A percentile compares a stretch with the other conserved stretches of the same genome.
phyloP scores from a whole-genome alignment of 2,888 invertebrate genomes.

The Xylota segnis region DNA sequence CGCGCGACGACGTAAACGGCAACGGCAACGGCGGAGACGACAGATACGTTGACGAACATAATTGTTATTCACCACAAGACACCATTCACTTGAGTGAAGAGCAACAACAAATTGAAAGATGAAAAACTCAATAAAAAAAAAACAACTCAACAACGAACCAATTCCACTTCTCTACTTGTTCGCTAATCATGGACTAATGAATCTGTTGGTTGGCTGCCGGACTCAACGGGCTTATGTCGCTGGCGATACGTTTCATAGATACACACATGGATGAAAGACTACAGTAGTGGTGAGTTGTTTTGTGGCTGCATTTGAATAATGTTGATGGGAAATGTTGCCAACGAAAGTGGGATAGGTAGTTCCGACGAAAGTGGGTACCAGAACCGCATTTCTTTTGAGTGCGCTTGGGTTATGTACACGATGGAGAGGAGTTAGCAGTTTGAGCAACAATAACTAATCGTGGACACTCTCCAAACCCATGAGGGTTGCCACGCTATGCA shows the following conservation, averaged over 20 bases:
- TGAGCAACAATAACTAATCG: background rate
- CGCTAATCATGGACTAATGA: constrained; percentile 75
- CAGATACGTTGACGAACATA: constrained; percentile 63
- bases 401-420: constrained; percentile 5
- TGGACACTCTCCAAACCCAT: background rate
- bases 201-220: constrained; percentile 41
- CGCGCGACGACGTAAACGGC: constrained; percentile 73
- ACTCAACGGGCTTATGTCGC: constrained; percentile 53
- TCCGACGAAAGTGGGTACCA: background rate
- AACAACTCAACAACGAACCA: constrained; percentile 49
- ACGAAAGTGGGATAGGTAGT: no score
- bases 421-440: background rate
- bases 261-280: constrained; percentile 2
- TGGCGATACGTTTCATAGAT: constrained; percentile 48
- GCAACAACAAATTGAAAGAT: constrained; percentile 41
- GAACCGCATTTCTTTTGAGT: constrained; percentile 6
- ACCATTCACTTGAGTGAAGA: constrained; percentile 59
- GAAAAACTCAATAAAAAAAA: constrained; percentile 29
- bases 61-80: constrained; percentile 63
- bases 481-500: background rate
- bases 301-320: background rate
- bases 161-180: constrained; percentile 70
- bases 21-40: constrained; percentile 54
- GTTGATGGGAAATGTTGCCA: constrained; percentile 15
- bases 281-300: background rate